Conservation (phyloP, 2,888 invertebrate species). For the Merodon equestris region DNA sequence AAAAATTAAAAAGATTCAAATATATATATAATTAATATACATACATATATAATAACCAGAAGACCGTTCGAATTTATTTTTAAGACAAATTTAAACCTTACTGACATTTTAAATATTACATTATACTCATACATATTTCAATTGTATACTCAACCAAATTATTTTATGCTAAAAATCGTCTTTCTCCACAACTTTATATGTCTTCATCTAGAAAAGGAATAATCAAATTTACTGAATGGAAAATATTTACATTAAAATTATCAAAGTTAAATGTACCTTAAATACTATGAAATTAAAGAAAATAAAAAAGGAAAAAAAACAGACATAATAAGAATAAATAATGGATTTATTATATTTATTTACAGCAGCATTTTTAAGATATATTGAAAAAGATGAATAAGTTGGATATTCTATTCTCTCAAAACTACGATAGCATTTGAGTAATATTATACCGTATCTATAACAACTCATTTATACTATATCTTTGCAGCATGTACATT, state of each 20-base stretch:
- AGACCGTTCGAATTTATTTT: constrained; percentile 65
- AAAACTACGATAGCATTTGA: too few species aligned
- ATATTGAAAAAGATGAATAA: too few species aligned
- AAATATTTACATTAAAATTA: constrained; percentile 66
- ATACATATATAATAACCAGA: constrained; percentile 51
- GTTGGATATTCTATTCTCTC: too few species aligned
- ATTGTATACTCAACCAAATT: constrained; percentile 48
- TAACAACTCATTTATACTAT: too few species aligned
- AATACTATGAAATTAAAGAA: constrained; percentile 66
- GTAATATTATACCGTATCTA: too few species aligned
- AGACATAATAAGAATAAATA: constrained; percentile 17
- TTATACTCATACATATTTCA: constrained; percentile 48
- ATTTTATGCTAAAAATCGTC: constrained; percentile 34
- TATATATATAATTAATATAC: constrained; percentile 42
- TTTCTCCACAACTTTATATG: constrained; percentile 55
- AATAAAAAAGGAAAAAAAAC: constrained; percentile 27
- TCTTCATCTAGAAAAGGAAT: constrained; percentile 43
- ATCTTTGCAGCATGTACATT: too few species aligned
- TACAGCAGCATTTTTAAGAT: too few species aligned
- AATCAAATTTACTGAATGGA: constrained; percentile 48
- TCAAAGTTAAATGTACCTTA: constrained; percentile 71
- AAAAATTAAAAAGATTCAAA: constrained; percentile 29
- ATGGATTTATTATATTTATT: too few species aligned
- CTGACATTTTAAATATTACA: constrained; percentile 36
- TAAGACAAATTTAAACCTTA: constrained; percentile 58